A percentile compares a stretch with the other conserved stretches of the same genome.
Evolutionary conservation across 2,888 invertebrate genomes (phyloP).

Genomic region (Ophioninae sp.): DNA sequence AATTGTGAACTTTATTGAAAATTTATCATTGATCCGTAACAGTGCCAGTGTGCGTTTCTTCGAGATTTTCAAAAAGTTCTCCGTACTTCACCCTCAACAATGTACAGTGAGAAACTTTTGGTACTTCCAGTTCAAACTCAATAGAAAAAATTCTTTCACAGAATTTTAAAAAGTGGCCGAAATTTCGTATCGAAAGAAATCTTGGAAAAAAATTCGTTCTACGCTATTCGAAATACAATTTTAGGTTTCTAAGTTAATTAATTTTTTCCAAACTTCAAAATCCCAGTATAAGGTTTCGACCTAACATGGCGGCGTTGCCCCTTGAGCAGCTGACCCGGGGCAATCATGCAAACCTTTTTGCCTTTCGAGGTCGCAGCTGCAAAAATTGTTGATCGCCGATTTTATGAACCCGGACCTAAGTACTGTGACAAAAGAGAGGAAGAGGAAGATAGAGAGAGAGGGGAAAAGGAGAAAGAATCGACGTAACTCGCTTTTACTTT

Average conservation of each 20-base stretch:
- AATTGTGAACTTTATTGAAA: neutral
- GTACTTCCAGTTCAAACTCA: neutral
- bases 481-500: neutral
- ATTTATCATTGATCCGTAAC: neutral
- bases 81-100: neutral
- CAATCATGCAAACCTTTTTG: neutral
- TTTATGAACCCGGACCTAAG: slow-evolving; percentile 7
- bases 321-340: neutral
- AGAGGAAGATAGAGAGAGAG: neutral
- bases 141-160: neutral
- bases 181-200: neutral
- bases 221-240: neutral
- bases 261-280: neutral
- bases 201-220: neutral
- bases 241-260: neutral
- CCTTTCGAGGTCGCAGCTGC: neutral
- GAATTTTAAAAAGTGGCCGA: neutral
- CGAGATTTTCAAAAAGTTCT: neutral
- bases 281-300: neutral
- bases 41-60: neutral
- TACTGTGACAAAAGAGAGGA: slow-evolving; percentile 22
- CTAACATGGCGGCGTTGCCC: neutral
- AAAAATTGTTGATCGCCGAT: neutral
- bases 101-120: neutral
- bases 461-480: neutral